phyloP scores from a whole-genome alignment of 1,140 invertebrate species.

The Heliconius melpomene region DNA sequence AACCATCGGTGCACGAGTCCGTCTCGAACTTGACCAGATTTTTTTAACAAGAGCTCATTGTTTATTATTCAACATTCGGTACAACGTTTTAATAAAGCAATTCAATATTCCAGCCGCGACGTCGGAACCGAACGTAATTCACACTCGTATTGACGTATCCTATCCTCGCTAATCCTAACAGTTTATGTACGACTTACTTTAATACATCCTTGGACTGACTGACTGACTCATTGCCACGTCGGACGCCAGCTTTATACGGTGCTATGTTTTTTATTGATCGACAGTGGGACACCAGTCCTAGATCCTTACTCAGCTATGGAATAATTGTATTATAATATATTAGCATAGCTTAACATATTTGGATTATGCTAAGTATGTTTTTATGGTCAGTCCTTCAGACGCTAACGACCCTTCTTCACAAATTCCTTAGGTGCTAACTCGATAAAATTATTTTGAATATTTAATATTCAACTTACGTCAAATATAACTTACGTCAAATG shows the following conservation, averaged over 20 bases:
- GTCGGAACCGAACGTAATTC: constrained; percentile 41
- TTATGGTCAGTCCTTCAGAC: not conserved
- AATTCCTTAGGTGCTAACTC: not conserved
- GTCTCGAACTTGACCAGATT: too few relatives aligned
- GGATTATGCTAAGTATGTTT: not conserved
- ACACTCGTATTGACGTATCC: constrained; percentile 53
- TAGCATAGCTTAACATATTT: not conserved
- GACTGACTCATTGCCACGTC: constrained; percentile 29
- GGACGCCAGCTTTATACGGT: constrained; percentile 37
- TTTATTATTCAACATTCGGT: constrained; percentile 33
- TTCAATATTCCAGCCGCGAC: constrained; percentile 48
- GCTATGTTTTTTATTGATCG: constrained; percentile 33
- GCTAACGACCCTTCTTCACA: not conserved
- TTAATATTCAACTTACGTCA: not conserved
- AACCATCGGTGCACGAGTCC: too few relatives aligned
- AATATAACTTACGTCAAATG: too few relatives aligned
- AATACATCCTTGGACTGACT: constrained; percentile 48
- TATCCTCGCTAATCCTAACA: constrained; percentile 54
- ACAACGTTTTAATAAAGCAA: constrained; percentile 39
- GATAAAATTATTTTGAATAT: not conserved
- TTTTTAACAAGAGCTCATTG: constrained; percentile 24
- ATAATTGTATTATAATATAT: not conserved
- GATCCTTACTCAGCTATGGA: not conserved
- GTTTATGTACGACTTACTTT: constrained; percentile 45
- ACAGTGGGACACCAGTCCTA: constrained; percentile 19